phyloP scores from a whole-genome alignment of 2,888 invertebrate genomes.

The Hydriomena furcata region DNA sequence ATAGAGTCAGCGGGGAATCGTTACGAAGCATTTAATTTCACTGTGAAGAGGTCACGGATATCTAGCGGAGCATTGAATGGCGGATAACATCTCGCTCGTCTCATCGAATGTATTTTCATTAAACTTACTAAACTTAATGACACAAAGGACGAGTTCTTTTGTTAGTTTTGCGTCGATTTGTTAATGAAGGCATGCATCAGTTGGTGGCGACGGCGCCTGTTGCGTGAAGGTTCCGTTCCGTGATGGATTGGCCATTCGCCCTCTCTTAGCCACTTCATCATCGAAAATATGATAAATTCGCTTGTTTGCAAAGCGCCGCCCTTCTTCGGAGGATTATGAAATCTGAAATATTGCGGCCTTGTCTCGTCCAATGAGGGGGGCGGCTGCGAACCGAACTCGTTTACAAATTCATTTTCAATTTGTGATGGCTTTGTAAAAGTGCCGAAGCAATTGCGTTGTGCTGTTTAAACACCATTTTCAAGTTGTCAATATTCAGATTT shows the following conservation, averaged over 20 bases:
- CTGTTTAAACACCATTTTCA: background rate
- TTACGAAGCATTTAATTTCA: too few relatives aligned
- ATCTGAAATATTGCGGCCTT: background rate
- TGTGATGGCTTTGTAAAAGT: constrained; percentile 1
- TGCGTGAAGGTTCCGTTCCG: constrained; percentile 2
- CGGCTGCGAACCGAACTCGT: background rate
- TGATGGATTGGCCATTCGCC: constrained; percentile 44
- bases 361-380: background rate
- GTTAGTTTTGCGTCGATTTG: too few relatives aligned
- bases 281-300: constrained; percentile 41
- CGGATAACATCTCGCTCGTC: too few relatives aligned
- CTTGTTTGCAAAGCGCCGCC: constrained; percentile 28
- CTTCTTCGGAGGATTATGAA: constrained; percentile 6
- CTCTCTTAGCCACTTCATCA: constrained; percentile 40
- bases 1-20: too few relatives aligned
- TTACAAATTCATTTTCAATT: constrained; percentile 10
- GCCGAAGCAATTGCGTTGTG: background rate
- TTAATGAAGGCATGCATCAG: too few relatives aligned
- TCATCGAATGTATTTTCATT: too few relatives aligned
- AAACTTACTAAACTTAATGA: too few relatives aligned
- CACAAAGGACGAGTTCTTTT: too few relatives aligned
- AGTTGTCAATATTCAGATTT: too few relatives aligned
- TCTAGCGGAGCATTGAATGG: too few relatives aligned
- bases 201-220: background rate
- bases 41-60: too few relatives aligned